Evolutionary conservation across 1,140 invertebrate genomes (phyloP).

Genomic region (Bombus waltoni): DNA sequence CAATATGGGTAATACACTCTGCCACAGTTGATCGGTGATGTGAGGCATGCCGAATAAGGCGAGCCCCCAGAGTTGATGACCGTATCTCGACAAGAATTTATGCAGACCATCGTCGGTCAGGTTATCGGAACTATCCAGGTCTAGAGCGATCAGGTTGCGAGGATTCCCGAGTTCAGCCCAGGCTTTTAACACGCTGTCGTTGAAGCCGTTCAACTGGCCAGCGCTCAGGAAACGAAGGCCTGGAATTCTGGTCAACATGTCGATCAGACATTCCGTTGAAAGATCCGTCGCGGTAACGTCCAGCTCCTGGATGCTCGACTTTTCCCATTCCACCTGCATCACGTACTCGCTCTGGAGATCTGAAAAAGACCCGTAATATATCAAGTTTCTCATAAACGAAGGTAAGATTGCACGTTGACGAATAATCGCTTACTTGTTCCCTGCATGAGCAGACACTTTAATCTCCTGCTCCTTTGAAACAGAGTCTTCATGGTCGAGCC

Average conservation of each 20-base stretch:
- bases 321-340: conserved; percentile 99
- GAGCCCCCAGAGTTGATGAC: conserved; percentile 93
- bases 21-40: conserved; percentile 98
- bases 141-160: conserved; percentile 92
- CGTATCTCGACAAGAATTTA: conserved; percentile 95
- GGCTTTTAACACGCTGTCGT: conserved; percentile 94
- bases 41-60: conserved; percentile 97
- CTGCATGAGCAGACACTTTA: conserved; percentile 97
- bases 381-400: not conserved
- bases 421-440: conserved; percentile 90
- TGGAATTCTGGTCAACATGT: conserved; percentile 94
- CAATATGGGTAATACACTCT: conserved; percentile 93
- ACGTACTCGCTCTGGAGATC: conserved; percentile 95
- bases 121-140: conserved; percentile 97
- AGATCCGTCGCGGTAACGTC: conserved; percentile 99
- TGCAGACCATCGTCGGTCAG: conserved; percentile 95
- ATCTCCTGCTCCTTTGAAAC: conserved; percentile 95
- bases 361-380: conserved; percentile 73
- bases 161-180: conserved; percentile 96
- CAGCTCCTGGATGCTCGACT: conserved; percentile 95
- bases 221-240: conserved; percentile 95
- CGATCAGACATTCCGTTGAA: conserved; percentile 95
- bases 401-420: not conserved
- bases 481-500: conserved; percentile 98
- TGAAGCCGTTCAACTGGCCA: conserved; percentile 98